A percentile compares a stretch with the other conserved stretches of the same genome.
Conservation (phyloP, 2,113 vertebrate genomes). For the Rhinoderma darwinii region DNA sequence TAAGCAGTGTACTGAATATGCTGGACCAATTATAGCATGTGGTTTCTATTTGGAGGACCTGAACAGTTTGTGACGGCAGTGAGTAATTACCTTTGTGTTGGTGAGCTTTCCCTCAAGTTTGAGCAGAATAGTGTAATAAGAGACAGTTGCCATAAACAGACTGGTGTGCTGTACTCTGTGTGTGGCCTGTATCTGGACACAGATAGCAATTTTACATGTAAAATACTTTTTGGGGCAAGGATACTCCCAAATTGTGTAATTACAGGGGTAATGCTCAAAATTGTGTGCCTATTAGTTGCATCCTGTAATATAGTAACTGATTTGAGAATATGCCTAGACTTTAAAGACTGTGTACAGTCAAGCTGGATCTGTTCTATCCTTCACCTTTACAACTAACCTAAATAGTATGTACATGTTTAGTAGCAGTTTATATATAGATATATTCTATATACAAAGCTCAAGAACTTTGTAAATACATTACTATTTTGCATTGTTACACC, state of each 20-base stretch:
- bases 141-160: constrained; percentile 87
- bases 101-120: constrained; percentile 77
- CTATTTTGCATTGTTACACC: too few species aligned
- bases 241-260: constrained; percentile 73
- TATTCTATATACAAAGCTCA: too few species aligned
- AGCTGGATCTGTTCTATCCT: background rate
- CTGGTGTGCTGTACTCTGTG: constrained; percentile 70
- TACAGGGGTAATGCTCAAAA: constrained; percentile 67
- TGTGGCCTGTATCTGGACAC: constrained; percentile 79
- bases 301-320: constrained; percentile 52
- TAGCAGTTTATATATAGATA: too few species aligned
- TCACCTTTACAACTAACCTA: background rate
- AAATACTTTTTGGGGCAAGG: constrained; percentile 63
- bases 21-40: constrained; percentile 84
- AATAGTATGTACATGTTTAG: background rate
- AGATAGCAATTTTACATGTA: constrained; percentile 73
- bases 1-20: constrained; percentile 79
- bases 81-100: constrained; percentile 80
- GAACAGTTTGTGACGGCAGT: constrained; percentile 75
- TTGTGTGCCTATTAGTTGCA: constrained; percentile 66
- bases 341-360: background rate
- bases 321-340: background rate
- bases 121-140: constrained; percentile 78
- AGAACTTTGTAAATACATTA: too few species aligned
- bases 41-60: constrained; percentile 96